These are phyloP conservation scores for Eufriesea mexicana DNA, from an alignment of 1,140 invertebrate genomes.

Conservation along the genomic window DNA sequence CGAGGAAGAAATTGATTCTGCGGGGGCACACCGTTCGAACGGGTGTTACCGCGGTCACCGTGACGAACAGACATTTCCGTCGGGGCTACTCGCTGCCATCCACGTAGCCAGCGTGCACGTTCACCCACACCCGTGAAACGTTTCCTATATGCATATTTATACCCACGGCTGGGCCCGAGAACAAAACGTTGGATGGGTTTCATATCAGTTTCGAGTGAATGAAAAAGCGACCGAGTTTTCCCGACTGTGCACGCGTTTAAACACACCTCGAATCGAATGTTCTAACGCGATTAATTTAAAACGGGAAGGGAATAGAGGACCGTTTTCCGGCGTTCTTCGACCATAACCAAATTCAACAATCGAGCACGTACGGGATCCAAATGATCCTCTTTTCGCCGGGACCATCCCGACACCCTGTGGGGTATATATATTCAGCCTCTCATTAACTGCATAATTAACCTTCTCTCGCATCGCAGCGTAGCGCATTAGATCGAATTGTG, in stretches of 20 bases:
- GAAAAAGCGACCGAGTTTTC: slow-evolving; percentile 22
- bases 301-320: slow-evolving; percentile 37
- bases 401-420: slow-evolving; percentile 50
- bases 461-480: slow-evolving; percentile 76
- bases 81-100: background rate
- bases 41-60: slow-evolving; percentile 6
- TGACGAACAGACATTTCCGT: slow-evolving; percentile 1
- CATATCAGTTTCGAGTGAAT: slow-evolving; percentile 7
- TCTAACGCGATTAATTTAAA: slow-evolving; percentile 37
- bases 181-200: slow-evolving; percentile 2
- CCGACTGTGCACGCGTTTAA: background rate
- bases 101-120: background rate
- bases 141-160: slow-evolving; percentile 22
- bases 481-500: slow-evolving; percentile 80
- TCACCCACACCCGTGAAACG: too few relatives aligned
- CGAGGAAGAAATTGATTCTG: slow-evolving; percentile 63
- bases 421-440: slow-evolving; percentile 71
- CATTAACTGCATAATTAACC: slow-evolving; percentile 81
- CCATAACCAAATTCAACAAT: slow-evolving; percentile 47
- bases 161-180: background rate
- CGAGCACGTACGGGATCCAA: slow-evolving; percentile 9
- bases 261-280: slow-evolving; percentile 1
- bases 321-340: slow-evolving; percentile 41
- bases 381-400: slow-evolving; percentile 55
- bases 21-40: slow-evolving; percentile 39